Base-by-base conservation (phyloP, 30 jellyfish, hydroid and myxozoan genomes). In the Turritopsis rubra region DNA sequence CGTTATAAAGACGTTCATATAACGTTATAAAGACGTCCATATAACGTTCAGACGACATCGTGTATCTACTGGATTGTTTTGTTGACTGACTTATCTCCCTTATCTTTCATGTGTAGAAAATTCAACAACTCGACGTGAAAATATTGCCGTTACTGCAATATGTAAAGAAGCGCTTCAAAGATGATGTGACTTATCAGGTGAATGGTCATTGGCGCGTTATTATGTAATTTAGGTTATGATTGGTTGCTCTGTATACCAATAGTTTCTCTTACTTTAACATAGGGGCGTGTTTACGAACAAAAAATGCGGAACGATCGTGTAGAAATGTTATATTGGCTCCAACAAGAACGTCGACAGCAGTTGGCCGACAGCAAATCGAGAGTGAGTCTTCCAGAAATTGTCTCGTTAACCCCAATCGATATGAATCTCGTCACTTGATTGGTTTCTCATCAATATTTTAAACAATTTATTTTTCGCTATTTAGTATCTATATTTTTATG, bases 271-370 rank as follows among this genome's bases (percentile, higher is more conserved):
- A n/a, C 52, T 73, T 73, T 23, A 29, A 73, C 30, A 8, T 53
- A 91, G 97, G 97, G 97, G 60, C 85, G 97, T 22, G 86, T 84
- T n/a, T 91, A 91, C 29, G 54, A 52, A 21, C 89, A 83, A 29
- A 91, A 91, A 81, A 83, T 91, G 92, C 31, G 53, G 53, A 30
- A 66, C 18, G 97, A 91, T 53, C 86, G 84, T 27, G 84, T 75
- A 16, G 97, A 91, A 75, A 91, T 91, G 97, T 83, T 91, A 1
- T 91, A 82, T 70, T 91, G 97, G 97, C 79, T 91, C 65, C 97
- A 91, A 77, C 95, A 91, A 66, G 96, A 91, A 66, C 88, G 97
- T 41, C 60, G 60, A 5, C 60, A 41, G 60, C 60, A 41, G 60
- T 3, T 41, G 60, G 60, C 13, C 9, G 60, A 3, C 13, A 41